Base-by-base conservation (phyloP, 2,113 vertebrate genomes). In the Ochotona curzoniae region DNA sequence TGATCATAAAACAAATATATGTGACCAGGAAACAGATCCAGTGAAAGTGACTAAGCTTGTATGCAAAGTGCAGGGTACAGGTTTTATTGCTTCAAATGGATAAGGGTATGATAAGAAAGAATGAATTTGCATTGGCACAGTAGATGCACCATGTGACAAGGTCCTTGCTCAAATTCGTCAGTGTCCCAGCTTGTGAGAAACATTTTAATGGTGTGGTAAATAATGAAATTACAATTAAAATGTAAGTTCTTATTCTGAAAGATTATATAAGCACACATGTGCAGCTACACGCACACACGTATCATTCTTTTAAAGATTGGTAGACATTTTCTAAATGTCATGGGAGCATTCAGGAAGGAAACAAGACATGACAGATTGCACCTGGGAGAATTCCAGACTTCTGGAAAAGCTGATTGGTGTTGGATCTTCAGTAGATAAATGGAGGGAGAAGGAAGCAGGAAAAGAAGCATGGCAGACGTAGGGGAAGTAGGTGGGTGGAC, bases 1-100 rank as follows among this genome's bases (percentile, higher is more conserved):
- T 75, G 82, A 83, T 23, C 13, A 60, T 71, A 85, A 54, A 87
- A 28, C 51, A 95, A 92, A 88, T 80, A 38, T 20, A 74, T 38
- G 38, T 71, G 60, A 71, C 17, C 79, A 91, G 87, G 92, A 89
- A 94, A n/a, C 57, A 69, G 44, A n/a, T 67, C 9, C 26, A 64
- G 66, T 86, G 49, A 90, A 94, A 89, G 69, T 21, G 30, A 78
- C 44, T 75, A 54, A 61, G 70, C 28, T 44, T 81, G 30, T 4
- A 81, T 78, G 1, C 26, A 14, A 87, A 78, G 70, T 8, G 4
- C 30, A 91, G 32, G 74, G 64, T 64, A 15, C 38, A 88, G 25
- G 15, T 74, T 94, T 90, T 92, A 83, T 76, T 79, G 35, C 70
- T 87, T 84, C 51, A 6, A 30, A 28, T 61, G 28, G 9, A 60